A percentile compares a stretch with the other conserved stretches of the same genome.
Conservation (phyloP, 2,113 vertebrate species). For the Alaudala cheleensis region DNA sequence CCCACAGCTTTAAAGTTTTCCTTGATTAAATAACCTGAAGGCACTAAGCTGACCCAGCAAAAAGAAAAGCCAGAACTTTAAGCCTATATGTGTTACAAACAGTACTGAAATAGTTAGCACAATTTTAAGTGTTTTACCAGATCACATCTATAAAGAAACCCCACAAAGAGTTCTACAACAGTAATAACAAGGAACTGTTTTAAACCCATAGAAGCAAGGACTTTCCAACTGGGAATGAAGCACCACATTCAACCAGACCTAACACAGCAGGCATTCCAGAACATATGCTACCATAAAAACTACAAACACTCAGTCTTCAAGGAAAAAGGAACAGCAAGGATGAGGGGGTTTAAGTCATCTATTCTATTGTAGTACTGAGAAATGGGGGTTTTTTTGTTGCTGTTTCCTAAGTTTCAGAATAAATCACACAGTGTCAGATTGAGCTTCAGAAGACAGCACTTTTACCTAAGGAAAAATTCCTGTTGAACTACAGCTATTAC, state of each 20-base stretch:
- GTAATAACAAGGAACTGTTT: conserved; percentile 29
- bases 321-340: not conserved
- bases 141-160: conserved; percentile 33
- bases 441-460: not conserved
- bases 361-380: not conserved
- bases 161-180: not conserved
- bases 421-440: not conserved
- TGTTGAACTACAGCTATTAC: not conserved
- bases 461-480: not conserved
- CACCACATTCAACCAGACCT: not conserved
- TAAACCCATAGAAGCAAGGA: conserved; percentile 38
- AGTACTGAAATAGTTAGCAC: conserved; percentile 40
- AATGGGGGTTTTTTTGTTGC: not conserved
- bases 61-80: conserved; percentile 53
- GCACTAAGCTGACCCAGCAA: conserved; percentile 63
- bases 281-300: not conserved
- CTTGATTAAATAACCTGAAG: conserved; percentile 56
- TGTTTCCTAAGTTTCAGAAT: not conserved
- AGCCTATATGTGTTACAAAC: conserved; percentile 26
- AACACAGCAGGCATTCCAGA: not conserved
- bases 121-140: conserved; percentile 63
- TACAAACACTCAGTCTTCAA: not conserved
- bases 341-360: not conserved
- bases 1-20: conserved; percentile 20
- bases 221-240: not conserved